Conservation (phyloP, 2,888 invertebrate genomes). For the Baronia brevicornis region DNA sequence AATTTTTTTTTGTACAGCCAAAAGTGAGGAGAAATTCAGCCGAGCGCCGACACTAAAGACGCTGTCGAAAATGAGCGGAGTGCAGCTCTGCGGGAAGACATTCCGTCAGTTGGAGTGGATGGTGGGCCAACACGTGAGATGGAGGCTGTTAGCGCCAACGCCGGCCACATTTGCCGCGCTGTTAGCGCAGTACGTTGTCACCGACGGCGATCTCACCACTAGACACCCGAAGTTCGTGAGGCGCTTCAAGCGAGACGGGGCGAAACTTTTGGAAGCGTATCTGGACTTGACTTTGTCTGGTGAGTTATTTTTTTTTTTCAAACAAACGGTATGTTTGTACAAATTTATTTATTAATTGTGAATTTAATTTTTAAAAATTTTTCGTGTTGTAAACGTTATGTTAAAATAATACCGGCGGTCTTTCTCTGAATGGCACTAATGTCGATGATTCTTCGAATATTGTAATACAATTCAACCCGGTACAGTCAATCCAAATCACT, state of each 20-base stretch:
- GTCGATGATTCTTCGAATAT: no score
- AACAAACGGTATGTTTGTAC: not conserved
- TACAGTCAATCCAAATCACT: no score
- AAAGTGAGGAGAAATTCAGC: constrained; percentile 63
- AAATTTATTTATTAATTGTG: no score
- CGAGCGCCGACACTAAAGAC: constrained; percentile 55
- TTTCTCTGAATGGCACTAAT: no score
- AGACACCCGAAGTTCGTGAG: constrained; percentile 57
- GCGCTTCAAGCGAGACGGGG: constrained; percentile 54
- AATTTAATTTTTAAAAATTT: not conserved
- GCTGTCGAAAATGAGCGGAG: constrained; percentile 47
- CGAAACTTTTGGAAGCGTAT: constrained; percentile 50
- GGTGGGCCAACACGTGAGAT: constrained; percentile 62
- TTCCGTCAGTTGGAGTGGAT: constrained; percentile 66
- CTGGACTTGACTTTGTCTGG: constrained; percentile 61
- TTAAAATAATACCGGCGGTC: not conserved
- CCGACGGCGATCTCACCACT: constrained; percentile 52
- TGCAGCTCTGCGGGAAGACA: constrained; percentile 55
- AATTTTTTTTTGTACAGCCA: constrained; percentile 36
- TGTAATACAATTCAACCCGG: no score
- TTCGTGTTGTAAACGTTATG: not conserved
- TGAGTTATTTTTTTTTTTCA: constrained; percentile 28
- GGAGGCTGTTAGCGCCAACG: constrained; percentile 58
- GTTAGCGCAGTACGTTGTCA: constrained; percentile 53
- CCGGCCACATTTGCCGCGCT: constrained; percentile 57